These are phyloP conservation scores for Callorhinus ursinus DNA, from an alignment of 2,113 vertebrate species.

Conservation along the genomic window DNA sequence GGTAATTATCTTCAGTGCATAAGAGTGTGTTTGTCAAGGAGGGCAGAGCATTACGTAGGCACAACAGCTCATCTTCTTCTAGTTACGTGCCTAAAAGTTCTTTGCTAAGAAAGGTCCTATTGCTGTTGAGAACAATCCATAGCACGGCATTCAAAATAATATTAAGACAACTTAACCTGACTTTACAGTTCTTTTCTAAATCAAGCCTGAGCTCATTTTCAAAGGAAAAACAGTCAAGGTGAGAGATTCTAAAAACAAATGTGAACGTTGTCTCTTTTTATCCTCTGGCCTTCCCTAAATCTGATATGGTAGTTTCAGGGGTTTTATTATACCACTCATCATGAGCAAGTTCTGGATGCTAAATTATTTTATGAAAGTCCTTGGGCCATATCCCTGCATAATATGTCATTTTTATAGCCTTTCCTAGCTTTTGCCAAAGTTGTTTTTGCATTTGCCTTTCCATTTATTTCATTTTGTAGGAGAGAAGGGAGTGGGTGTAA, in stretches of 20 bases:
- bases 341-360: slow-evolving; percentile 70
- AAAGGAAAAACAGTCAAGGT: slow-evolving; percentile 74
- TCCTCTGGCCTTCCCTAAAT: slow-evolving; percentile 69
- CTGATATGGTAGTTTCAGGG: slow-evolving; percentile 68
- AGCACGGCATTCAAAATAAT: background rate
- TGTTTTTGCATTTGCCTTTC: slow-evolving; percentile 48
- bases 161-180: slow-evolving; percentile 9
- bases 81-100: background rate
- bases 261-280: slow-evolving; percentile 67
- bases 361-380: slow-evolving; percentile 78
- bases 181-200: slow-evolving; percentile 58
- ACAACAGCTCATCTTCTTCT: background rate
- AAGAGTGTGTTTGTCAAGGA: background rate
- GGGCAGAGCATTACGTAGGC: background rate
- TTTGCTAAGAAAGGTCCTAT: background rate
- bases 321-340: slow-evolving; percentile 72
- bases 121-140: background rate
- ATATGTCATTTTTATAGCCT: slow-evolving; percentile 75
- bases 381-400: slow-evolving; percentile 45
- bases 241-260: slow-evolving; percentile 72
- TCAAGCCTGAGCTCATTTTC: background rate
- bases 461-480: slow-evolving; percentile 20
- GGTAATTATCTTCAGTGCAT: background rate
- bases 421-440: background rate
- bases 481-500: background rate